A percentile compares a stretch with the other conserved stretches of the same genome.
These are phyloP conservation scores for Hippocampus barbouri DNA, from an alignment of 2,113 vertebrate species.

Conservation along the genomic window DNA sequence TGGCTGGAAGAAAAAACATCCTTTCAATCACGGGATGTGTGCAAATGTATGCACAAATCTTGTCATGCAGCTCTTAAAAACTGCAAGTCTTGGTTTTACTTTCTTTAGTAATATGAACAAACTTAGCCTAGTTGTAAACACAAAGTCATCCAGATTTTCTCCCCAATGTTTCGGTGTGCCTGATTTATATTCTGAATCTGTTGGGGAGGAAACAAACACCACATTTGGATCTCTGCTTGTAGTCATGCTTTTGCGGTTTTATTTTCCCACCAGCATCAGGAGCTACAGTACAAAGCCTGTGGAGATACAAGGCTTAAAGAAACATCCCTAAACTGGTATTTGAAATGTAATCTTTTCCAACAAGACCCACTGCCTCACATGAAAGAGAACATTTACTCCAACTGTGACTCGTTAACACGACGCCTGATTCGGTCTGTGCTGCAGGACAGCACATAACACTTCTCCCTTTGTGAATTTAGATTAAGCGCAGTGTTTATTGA, in stretches of 20 bases:
- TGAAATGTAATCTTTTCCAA: background rate
- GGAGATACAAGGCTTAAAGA: constrained; percentile 18
- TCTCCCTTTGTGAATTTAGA: constrained; percentile 47
- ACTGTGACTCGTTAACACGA: constrained; percentile 48
- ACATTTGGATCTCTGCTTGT: constrained; percentile 3
- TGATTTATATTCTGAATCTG: constrained; percentile 41
- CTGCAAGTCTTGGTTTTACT: too few relatives aligned
- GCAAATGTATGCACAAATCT: background rate
- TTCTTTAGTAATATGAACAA: background rate
- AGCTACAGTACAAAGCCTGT: background rate
- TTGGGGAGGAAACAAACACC: constrained; percentile 3
- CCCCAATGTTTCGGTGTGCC: constrained; percentile 8
- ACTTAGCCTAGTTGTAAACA: too few relatives aligned
- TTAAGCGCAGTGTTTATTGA: constrained; percentile 39
- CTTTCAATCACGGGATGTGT: background rate
- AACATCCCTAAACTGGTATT: constrained; percentile 18
- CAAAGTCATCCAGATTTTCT: background rate
- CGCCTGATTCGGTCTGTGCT: constrained; percentile 52
- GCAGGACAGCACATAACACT: constrained; percentile 29
- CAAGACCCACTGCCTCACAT: background rate
- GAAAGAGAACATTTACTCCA: constrained; percentile 22
- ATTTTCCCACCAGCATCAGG: constrained; percentile 12
- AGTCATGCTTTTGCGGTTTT: constrained; percentile 23
- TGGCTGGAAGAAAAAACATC: background rate
- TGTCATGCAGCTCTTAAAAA: too few relatives aligned